Evolutionary conservation across 2,797 vertebrate genomes (phyloP), one percentile per base, ranked within the genome.

Genomic region (Peromyscus nudipes): DNA sequence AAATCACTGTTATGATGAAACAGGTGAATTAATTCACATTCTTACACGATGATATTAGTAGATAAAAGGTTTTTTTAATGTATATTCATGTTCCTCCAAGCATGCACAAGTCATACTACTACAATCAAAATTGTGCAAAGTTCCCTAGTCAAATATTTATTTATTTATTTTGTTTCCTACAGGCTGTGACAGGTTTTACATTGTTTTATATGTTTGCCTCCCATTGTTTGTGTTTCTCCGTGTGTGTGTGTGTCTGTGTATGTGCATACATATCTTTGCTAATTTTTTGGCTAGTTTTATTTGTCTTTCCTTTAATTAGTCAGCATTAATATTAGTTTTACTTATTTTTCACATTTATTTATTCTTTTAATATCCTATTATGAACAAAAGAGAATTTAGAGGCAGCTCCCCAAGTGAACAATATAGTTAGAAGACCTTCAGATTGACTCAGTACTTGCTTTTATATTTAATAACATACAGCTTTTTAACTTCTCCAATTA

Each of bases 301-400:
- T 79, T 76, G 55, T 27, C 34, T 89, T 27, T 4, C 6, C 52
- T 84, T 91, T 83, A 75, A 49, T 55, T 76, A 93, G 11, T 3
- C 6, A 62, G n/a, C 0, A 67, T 76, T 93, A 71, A 65, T 57
- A 49, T 62, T 79, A 37, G 60, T 67, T 37, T 29, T 37, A 79
- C 1, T 12, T 46, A 71, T 55, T 77, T 80, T 65, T 82, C 67
- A 93, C 14, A 2, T 21, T 88, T 92, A 81, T 5, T 43, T 92
- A 76, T 80, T 94, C 9, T 90, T 3, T 87, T 84, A 84, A 81
- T 65, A 14, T 52, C 17, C 2, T 82, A 69, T 34, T 65, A 52
- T 83, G 55, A 96, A 89, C 27, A 89, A 75, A 84, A 69, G 14
- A 75, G 46, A 83, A 90, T 75, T 75, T 57, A 76, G 86, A 91